Evolutionary conservation across 2,797 vertebrate species (phyloP).

Genomic region (Oryzias sinensis): DNA sequence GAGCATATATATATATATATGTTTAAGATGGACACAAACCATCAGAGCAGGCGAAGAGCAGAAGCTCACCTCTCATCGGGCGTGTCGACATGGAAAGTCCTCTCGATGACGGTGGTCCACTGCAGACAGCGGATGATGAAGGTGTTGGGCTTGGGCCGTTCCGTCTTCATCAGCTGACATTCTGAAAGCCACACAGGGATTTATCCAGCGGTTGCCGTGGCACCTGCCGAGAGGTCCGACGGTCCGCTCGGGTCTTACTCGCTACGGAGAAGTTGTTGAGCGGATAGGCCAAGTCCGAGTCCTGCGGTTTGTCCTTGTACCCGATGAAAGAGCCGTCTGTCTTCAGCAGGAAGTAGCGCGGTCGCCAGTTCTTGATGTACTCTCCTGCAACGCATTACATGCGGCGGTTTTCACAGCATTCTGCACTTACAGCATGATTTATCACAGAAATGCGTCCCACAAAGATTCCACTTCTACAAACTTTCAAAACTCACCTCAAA

Average conservation of each 20-base stretch:
- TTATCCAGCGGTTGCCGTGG: background rate
- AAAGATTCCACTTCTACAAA: too few relatives aligned
- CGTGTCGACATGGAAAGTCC: conserved; percentile 95
- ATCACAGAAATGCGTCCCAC: too few relatives aligned
- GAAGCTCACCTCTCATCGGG: conserved; percentile 89
- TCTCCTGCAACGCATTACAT: conserved; percentile 79
- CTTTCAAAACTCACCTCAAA: too few relatives aligned
- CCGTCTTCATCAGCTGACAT: conserved; percentile 98
- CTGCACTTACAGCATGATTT: background rate
- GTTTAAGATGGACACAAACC: background rate
- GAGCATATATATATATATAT: too few relatives aligned
- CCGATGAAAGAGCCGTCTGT: conserved; percentile 97
- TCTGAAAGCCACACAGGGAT: conserved; percentile 74
- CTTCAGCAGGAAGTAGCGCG: conserved; percentile 96
- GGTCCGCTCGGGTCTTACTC: conserved; percentile 73
- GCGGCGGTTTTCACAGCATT: background rate
- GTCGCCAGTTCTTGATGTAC: conserved; percentile 99
- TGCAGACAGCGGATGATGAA: conserved; percentile 99
- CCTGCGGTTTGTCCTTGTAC: conserved; percentile 98
- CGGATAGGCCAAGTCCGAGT: conserved; percentile 97
- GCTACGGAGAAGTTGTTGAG: conserved; percentile 99
- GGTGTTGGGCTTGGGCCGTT: conserved; percentile 96
- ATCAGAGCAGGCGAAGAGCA: background rate
- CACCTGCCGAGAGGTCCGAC: accelerated
- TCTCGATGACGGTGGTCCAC: conserved; percentile 98